Evolutionary conservation across 35 echinoderm and acorn worm genomes (phyloP), one percentile per base, ranked within the genome.

Genomic region (Acanthaster planci): DNA sequence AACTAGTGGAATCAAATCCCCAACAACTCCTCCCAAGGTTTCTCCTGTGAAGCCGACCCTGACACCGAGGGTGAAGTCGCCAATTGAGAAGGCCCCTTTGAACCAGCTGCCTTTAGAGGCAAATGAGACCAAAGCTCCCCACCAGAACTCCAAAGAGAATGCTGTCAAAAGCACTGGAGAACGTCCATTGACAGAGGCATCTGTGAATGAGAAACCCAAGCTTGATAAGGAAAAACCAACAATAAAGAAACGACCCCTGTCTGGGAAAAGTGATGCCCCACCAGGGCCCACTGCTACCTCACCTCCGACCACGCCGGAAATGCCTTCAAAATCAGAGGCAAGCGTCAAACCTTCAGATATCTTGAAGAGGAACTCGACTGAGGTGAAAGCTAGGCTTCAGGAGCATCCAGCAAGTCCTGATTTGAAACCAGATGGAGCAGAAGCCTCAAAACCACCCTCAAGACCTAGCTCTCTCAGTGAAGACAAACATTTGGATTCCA

Each of bases 311-410:
- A 35, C 30, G 26, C 64, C 64, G 0, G 64, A 72, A 7, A 35
- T 72, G 26, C 7, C 34, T 14, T 26, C 23, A 14, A 8, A 7
- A 72, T 72, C 26, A 31, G 64, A 72, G 64, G 7, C 7, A 72
- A 29, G 64, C 30, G 19, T 72, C 10, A 72, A 72, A 34, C 64
- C 64, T 29, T 72, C 29, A 18, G 56, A 59, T 72, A 72, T 21
- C 64, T 29, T 72, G 64, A 72, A 72, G 23, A 72, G 64, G 64
- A 72, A 72, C 34, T 72, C 64, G 21, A 34, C 64, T 31, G 64
- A 72, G 64, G 34, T 29, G 26, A 72, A 72, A 72, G n/a, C 14
- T 19, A 72, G 30, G 64, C 2, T 34, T 26, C 4, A 47, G 42
- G 42, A 47, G 4, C n/a, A 1, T 2, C 26, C 23, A 8, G 64